Percentiles rank a stretch among this genome's conserved stretches.
phyloP scores from a whole-genome alignment of 2,888 invertebrate species.

The Dorcus parallelipipedus region DNA sequence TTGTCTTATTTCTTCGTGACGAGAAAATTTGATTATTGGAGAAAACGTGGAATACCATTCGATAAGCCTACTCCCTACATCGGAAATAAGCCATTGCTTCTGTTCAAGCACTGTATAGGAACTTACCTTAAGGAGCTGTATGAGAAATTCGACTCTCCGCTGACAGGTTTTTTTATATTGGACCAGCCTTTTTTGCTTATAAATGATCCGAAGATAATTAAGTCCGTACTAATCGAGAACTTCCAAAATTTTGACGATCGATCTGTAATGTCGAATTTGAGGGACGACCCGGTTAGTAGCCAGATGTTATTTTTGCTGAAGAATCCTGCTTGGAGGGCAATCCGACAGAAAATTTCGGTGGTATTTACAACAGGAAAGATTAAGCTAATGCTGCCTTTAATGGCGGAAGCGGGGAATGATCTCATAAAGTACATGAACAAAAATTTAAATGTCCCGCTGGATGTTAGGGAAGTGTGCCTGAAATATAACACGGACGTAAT shows the following conservation, averaged over 20 bases:
- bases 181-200: conserved; percentile 50
- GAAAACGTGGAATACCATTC: no score
- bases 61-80: no score
- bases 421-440: conserved; percentile 3
- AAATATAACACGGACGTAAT: conserved; percentile 47
- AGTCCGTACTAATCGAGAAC: conserved; percentile 50
- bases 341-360: conserved; percentile 53
- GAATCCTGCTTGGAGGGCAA: conserved; percentile 53
- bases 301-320: conserved; percentile 48
- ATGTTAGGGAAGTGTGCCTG: conserved; percentile 32
- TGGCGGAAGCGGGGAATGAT: conserved; percentile 41
- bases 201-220: conserved; percentile 50
- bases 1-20: no score
- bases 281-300: conserved; percentile 45
- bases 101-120: conserved; percentile 33
- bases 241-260: conserved; percentile 52
- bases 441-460: conserved; percentile 7
- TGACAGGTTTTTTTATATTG: conserved; percentile 53
- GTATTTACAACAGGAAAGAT: conserved; percentile 56
- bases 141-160: conserved; percentile 34
- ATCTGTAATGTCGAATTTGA: conserved; percentile 44
- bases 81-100: conserved; percentile 14
- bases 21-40: no score
- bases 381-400: conserved; percentile 52
- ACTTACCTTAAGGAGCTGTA: conserved; percentile 37